Percentiles rank a stretch among this genome's conserved stretches.
Evolutionary conservation across 2,888 invertebrate genomes (phyloP).

Genomic region (Polydrusus cervinus): DNA sequence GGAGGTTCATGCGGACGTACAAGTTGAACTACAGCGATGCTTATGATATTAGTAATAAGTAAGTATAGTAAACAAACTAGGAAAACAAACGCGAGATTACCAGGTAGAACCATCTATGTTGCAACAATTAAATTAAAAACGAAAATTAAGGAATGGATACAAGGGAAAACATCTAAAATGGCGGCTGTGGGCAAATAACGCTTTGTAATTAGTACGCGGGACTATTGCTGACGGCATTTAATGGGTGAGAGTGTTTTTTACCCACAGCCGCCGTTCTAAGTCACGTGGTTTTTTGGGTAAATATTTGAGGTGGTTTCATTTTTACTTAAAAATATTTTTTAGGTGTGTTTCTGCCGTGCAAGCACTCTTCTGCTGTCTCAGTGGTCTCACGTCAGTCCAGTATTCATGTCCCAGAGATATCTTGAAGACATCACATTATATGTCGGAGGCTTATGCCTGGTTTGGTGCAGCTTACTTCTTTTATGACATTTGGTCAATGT

Average conservation of each 20-base stretch:
- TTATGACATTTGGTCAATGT: conserved; percentile 88
- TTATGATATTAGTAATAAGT: conserved; percentile 85
- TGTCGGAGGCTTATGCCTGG: conserved; percentile 86
- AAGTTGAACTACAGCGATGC: conserved; percentile 80
- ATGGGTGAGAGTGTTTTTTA: no score
- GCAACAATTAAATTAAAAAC: no score
- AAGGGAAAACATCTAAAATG: no score
- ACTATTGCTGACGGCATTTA: no score
- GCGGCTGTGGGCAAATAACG: no score
- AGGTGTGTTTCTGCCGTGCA: conserved; percentile 84
- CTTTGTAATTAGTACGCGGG: no score
- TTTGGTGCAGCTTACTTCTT: conserved; percentile 86
- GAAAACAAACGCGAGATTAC: neutral
- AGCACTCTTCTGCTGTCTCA: conserved; percentile 79
- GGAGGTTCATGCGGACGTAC: conserved; percentile 77
- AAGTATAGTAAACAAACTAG: conserved; percentile 64
- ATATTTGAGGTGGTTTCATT: no score
- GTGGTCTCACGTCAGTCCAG: conserved; percentile 79
- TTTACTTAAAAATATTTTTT: conserved; percentile 50
- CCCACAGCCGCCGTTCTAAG: no score
- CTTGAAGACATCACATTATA: conserved; percentile 80
- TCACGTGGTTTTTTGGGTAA: no score
- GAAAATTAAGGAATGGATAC: no score
- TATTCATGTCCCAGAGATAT: conserved; percentile 82
- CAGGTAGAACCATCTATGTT: no score